Base-by-base conservation (phyloP, 2,888 invertebrate species). In the Pandemis corylana region DNA sequence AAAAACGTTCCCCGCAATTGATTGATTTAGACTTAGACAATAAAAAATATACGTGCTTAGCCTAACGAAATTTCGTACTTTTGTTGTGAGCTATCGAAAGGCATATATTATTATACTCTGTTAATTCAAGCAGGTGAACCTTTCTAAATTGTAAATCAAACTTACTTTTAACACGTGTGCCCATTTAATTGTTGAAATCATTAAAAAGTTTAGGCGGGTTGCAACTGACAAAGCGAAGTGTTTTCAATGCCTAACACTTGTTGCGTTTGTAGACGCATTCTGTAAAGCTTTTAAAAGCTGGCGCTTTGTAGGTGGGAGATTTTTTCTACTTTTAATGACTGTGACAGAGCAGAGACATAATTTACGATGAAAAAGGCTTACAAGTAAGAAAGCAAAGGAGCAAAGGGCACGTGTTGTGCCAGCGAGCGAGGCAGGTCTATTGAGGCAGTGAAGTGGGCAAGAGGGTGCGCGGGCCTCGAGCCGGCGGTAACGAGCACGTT, bases 401-500 rank as follows among this genome's bases (percentile, higher is more conserved):
- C 65, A 65, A 65, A 64, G 71, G 68, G 46, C 69, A 69, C 69
- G 73, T 69, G 68, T 72, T 68, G 68, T 64, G 59, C 41, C 13
- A 28, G 66, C 51, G 36, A 66, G 51, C n/a, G 36, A 66, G 61
- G 56, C 56, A 62, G 28, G 72, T 28, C 73, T 51, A 69, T 74
- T 74, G 69, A 74, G 59, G 65, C 69, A 28, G 65, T 71, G 69
- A 65, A 74, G 73, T 74, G 65, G 49, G 59, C 28, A 65, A 74
- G 73, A 70, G 65, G 49, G 59, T 42, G 68, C n/a, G 62, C 42
- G 62, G 42, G 62, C 56, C 68, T 41, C 46, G 64, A 56, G 67
- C 59, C 59, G 59, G 59, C 56, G 68, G 74, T 74, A 74, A 74
- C 65, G 74, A 74, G 74, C 74, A 70, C 51, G 69, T 70, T 65